phyloP scores from a whole-genome alignment of 2,797 vertebrate genomes.

The Linurgus olivaceus region DNA sequence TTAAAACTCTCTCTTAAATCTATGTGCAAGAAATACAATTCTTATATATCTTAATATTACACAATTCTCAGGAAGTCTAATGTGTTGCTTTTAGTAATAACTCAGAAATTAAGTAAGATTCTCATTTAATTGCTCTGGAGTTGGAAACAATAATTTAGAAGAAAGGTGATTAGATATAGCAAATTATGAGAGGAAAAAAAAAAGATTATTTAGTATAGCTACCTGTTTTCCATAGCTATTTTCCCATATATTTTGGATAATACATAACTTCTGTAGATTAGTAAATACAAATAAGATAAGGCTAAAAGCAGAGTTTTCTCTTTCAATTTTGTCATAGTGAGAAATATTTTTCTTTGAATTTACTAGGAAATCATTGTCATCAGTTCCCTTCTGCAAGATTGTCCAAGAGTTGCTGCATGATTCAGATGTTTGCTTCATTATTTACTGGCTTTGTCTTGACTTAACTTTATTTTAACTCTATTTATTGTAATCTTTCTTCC shows the following conservation, averaged over 20 bases:
- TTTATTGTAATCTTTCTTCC: not conserved
- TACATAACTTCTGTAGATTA: not conserved
- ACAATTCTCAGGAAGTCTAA: not conserved
- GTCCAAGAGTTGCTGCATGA: not conserved
- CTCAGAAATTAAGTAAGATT: not conserved
- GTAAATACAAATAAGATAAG: not conserved
- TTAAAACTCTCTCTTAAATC: slow-evolving; percentile 2
- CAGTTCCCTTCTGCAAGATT: not conserved
- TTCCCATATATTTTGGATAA: not conserved
- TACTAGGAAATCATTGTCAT: not conserved
- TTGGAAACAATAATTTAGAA: not conserved
- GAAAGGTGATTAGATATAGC: not conserved
- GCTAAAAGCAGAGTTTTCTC: not conserved
- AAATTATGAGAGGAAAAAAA: not conserved
- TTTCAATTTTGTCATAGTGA: not conserved
- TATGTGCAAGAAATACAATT: not conserved
- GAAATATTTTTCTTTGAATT: not conserved
- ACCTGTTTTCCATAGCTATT: not conserved
- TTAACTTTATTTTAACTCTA: not conserved
- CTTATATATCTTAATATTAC: not conserved
- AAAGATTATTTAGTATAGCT: not conserved
- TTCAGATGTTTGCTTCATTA: not conserved
- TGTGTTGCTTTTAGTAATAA: not conserved
- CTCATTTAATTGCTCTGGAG: not conserved
- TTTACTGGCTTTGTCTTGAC: not conserved